Conservation (phyloP, 1,140 invertebrate genomes). For the Drosophila takahashii region DNA sequence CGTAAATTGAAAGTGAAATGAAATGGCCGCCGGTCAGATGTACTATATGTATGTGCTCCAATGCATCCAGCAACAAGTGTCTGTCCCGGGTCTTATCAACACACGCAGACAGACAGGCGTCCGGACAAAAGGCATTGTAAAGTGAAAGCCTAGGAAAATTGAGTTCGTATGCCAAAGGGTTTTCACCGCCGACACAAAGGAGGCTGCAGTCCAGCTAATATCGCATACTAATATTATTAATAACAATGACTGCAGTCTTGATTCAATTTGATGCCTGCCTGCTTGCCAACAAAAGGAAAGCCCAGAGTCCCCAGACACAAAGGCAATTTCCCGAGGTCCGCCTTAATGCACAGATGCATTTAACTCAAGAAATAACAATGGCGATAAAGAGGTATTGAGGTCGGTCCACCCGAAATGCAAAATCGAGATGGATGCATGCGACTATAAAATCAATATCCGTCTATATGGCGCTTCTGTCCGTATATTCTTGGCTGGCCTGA, state of each 20-base stretch:
- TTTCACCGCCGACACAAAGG: constrained; percentile 16
- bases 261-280: constrained; percentile 63
- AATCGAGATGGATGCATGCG: not conserved
- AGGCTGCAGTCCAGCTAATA: constrained; percentile 28
- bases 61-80: constrained; percentile 12
- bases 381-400: constrained; percentile 15
- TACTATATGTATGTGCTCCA: not conserved
- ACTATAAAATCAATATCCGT: constrained; percentile 38
- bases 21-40: constrained; percentile 40
- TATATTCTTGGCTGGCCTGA: constrained; percentile 26
- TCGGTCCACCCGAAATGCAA: constrained; percentile 24
- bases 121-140: constrained; percentile 39
- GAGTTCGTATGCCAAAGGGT: constrained; percentile 54
- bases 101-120: constrained; percentile 10
- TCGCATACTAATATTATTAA: constrained; percentile 68
- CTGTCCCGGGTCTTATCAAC: constrained; percentile 38
- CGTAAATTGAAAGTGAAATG: constrained; percentile 69
- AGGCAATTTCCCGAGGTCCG: constrained; percentile 27
- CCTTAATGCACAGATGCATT: constrained; percentile 43
- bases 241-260: constrained; percentile 67
- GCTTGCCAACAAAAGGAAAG: constrained; percentile 30
- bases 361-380: constrained; percentile 33
- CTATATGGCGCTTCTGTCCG: not conserved
- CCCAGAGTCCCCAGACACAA: constrained; percentile 19
- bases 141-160: constrained; percentile 54